Percentiles rank a stretch among this genome's conserved stretches.
Conservation (phyloP, 2,797 vertebrate species). For the Perdix hodgsoniae region DNA sequence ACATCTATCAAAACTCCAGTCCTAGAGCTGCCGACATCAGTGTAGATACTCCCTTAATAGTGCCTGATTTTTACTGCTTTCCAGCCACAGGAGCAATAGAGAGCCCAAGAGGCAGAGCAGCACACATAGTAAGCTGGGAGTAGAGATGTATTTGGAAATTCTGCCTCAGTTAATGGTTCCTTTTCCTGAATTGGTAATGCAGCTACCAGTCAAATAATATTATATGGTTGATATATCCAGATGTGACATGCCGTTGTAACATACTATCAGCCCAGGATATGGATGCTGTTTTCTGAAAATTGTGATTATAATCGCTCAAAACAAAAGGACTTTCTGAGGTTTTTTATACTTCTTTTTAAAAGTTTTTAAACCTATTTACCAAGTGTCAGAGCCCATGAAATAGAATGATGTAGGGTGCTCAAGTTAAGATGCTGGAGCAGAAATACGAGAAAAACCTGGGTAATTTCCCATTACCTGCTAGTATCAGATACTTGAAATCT, state of each 20-base stretch:
- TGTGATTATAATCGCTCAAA: conserved; percentile 36
- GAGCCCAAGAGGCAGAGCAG: not conserved
- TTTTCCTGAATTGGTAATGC: conserved; percentile 4
- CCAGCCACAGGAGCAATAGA: not conserved
- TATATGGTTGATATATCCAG: conserved; percentile 48
- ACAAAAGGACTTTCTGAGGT: not conserved
- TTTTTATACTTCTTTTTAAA: conserved; percentile 3
- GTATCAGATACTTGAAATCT: conserved; percentile 66
- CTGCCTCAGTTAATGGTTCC: not conserved
- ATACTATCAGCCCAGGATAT: not conserved
- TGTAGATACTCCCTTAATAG: not conserved
- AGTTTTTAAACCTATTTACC: conserved; percentile 62
- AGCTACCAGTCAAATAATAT: not conserved
- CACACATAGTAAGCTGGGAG: not conserved
- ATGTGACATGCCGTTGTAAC: conserved; percentile 40
- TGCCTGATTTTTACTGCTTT: not conserved
- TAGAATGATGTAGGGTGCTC: conserved; percentile 54
- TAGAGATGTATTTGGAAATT: conserved; percentile 6
- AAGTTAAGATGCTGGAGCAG: conserved; percentile 57
- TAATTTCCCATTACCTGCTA: conserved; percentile 70
- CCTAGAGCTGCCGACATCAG: not conserved
- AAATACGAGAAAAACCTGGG: conserved; percentile 58
- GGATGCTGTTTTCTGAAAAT: conserved; percentile 50
- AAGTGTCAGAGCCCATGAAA: conserved; percentile 59
- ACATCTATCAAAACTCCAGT: not conserved